Percentiles rank a stretch among this genome's conserved stretches.
phyloP scores from a whole-genome alignment of 2,888 invertebrate genomes.

The Aphidius colemani region DNA sequence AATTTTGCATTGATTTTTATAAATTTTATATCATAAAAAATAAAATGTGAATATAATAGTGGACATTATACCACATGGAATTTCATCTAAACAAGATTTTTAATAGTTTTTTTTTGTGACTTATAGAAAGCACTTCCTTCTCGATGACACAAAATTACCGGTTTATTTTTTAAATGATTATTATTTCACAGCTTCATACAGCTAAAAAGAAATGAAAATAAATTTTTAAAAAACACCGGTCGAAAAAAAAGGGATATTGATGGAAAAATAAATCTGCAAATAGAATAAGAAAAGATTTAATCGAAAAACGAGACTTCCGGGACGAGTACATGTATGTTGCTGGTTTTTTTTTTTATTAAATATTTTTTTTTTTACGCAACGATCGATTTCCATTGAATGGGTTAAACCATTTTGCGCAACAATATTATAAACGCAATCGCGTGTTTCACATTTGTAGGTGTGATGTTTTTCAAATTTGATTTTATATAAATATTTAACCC shows the following conservation, averaged over 20 bases:
- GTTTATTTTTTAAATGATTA: neutral
- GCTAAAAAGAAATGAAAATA: neutral
- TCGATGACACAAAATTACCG: conserved; percentile 5
- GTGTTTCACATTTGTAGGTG: too few species aligned
- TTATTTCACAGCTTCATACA: neutral
- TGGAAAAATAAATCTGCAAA: neutral
- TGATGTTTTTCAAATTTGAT: too few species aligned
- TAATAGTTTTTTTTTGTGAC: too few species aligned
- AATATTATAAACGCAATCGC: neutral
- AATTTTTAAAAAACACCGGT: neutral
- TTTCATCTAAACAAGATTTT: too few species aligned
- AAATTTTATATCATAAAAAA: too few species aligned
- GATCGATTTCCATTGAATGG: conserved; percentile 21
- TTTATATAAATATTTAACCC: too few species aligned
- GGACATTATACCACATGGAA: too few species aligned
- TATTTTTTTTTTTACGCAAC: conserved; percentile 8
- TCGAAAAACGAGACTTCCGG: conserved; percentile 15
- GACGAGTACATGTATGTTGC: neutral
- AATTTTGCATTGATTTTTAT: too few species aligned
- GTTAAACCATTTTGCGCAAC: conserved; percentile 13
- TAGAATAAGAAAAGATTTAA: conserved; percentile 6
- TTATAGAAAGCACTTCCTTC: neutral
- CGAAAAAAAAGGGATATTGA: neutral
- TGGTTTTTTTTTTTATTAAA: conserved; percentile 1
- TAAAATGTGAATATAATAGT: too few species aligned